Evolutionary conservation across 2,888 invertebrate genomes (phyloP).

Genomic region (Isoperla grammatica): DNA sequence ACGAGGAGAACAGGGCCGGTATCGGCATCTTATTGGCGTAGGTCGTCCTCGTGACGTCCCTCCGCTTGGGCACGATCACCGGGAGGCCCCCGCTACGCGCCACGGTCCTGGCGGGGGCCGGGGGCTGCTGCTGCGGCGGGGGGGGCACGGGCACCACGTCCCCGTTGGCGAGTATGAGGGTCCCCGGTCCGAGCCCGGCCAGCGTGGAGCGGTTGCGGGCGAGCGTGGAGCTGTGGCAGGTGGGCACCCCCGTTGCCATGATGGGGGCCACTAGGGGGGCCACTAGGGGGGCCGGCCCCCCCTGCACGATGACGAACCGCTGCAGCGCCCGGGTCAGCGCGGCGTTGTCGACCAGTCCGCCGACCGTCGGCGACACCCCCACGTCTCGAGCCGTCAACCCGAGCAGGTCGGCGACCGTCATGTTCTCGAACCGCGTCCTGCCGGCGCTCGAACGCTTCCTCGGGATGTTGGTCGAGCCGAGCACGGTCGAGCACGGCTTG

Average conservation of each 20-base stretch:
- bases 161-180: conserved; percentile 43
- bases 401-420: conserved; percentile 18
- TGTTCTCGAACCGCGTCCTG: neutral
- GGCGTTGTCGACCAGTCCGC: neutral
- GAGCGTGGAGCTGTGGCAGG: neutral
- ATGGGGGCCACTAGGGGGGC: conserved; percentile 19
- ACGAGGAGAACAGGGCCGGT: conserved; percentile 33
- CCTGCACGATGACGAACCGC: too few species aligned
- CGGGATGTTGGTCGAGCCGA: too few species aligned
- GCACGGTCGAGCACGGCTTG: too few species aligned
- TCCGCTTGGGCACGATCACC: conserved; percentile 14
- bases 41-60: conserved; percentile 35
- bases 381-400: conserved; percentile 14
- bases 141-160: conserved; percentile 40
- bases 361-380: conserved; percentile 4
- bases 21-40: conserved; percentile 37
- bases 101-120: conserved; percentile 23
- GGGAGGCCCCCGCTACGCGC: neutral
- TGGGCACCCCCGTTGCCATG: conserved; percentile 11
- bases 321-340: too few species aligned
- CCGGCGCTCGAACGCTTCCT: too few species aligned
- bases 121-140: conserved; percentile 33
- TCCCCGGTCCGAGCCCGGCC: conserved; percentile 39
- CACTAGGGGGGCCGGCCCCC: too few species aligned
- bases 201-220: neutral